phyloP scores from a whole-genome alignment of 1,140 invertebrate species.

The Chrysopa pallens region DNA sequence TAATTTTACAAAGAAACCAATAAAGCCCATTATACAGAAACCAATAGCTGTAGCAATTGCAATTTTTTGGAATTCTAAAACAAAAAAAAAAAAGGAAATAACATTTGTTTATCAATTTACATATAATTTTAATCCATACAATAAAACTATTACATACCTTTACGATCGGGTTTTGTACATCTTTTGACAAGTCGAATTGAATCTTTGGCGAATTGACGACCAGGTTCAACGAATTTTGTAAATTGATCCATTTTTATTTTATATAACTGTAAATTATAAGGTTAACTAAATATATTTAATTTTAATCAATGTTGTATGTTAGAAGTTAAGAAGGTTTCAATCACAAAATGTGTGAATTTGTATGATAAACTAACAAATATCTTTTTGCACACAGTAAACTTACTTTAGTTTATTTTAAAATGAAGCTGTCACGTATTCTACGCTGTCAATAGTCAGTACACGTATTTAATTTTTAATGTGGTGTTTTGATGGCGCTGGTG shows the following conservation, averaged over 20 bases:
- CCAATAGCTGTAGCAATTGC: conserved; percentile 98
- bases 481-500: too few species aligned
- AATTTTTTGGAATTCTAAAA: conserved; percentile 98
- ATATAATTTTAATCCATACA: not conserved
- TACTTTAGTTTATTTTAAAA: too few species aligned
- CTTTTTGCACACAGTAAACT: too few species aligned
- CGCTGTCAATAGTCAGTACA: too few species aligned
- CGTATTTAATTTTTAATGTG: too few species aligned
- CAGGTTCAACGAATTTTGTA: conserved; percentile 85
- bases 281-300: too few species aligned
- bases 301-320: too few species aligned
- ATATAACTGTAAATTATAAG: too few species aligned
- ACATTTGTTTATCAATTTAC: conserved; percentile 1
- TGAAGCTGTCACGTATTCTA: too few species aligned
- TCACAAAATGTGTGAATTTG: too few species aligned
- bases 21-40: conserved; percentile 99
- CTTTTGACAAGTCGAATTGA: conserved; percentile 93
- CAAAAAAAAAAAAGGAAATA: conserved; percentile 11
- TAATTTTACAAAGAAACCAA: conserved; percentile 98
- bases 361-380: too few species aligned
- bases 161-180: conserved; percentile 98
- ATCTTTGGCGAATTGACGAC: conserved; percentile 92
- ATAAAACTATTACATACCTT: conserved; percentile 46
- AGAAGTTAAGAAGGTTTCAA: too few species aligned
- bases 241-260: conserved; percentile 83